phyloP scores from a whole-genome alignment of 23 tunicate genomes.

The Diplosoma virens region DNA sequence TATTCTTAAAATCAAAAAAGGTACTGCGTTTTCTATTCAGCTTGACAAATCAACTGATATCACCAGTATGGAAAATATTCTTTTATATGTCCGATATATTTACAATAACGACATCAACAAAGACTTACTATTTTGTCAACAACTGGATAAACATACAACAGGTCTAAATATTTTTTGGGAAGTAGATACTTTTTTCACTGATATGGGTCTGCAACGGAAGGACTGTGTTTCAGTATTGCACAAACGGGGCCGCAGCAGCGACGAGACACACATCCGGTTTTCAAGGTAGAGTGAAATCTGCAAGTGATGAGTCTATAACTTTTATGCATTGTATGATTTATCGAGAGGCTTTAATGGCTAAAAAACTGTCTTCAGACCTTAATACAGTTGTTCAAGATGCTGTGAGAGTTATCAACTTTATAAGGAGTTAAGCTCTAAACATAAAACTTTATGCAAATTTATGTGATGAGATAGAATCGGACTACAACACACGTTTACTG shows the following conservation, averaged over 20 bases:
- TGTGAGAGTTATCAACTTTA: slow-evolving; percentile 31
- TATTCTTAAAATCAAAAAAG: no score
- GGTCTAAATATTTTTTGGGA: no score
- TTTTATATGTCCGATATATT: no score
- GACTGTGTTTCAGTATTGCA: slow-evolving; percentile 25
- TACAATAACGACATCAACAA: slow-evolving; percentile 34
- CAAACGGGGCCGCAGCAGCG: neutral
- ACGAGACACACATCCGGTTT: no score
- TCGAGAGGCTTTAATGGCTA: slow-evolving; percentile 44
- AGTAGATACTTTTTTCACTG: slow-evolving; percentile 22
- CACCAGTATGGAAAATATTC: no score
- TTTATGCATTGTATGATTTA: slow-evolving; percentile 37
- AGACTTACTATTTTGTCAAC: slow-evolving; percentile 22
- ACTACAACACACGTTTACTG: slow-evolving; percentile 24
- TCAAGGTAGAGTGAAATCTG: no score
- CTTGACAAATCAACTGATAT: no score
- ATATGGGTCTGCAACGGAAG: slow-evolving; percentile 41
- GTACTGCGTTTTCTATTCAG: no score
- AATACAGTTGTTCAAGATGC: slow-evolving; percentile 37
- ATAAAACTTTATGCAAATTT: slow-evolving; percentile 24
- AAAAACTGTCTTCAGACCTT: slow-evolving; percentile 12
- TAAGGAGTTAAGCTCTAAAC: slow-evolving; percentile 30
- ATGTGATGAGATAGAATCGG: slow-evolving; percentile 49
- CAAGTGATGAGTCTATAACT: slow-evolving; percentile 40
- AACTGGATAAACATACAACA: no score